phyloP scores from a whole-genome alignment of 1,140 invertebrate species.

The Heliconius nattereri region DNA sequence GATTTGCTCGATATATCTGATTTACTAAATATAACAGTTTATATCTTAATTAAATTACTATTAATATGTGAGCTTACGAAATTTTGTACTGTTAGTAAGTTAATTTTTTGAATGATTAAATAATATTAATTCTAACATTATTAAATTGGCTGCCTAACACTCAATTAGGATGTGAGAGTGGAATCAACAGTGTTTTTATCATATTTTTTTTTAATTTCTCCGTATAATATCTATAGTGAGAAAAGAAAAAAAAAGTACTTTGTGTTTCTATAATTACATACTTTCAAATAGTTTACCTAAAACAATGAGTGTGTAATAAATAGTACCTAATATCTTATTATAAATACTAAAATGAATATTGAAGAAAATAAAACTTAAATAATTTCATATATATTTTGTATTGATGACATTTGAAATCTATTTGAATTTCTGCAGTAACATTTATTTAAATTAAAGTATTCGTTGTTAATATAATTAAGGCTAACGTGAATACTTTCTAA shows the following conservation, averaged over 20 bases:
- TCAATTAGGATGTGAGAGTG: too few relatives aligned
- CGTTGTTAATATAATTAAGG: slow-evolving; percentile 8
- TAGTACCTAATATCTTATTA: too few relatives aligned
- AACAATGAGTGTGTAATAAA: too few relatives aligned
- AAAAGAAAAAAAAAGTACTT: too few relatives aligned
- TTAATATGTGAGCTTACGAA: neutral
- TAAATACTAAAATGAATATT: neutral
- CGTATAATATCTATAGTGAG: too few relatives aligned
- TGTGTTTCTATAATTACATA: neutral
- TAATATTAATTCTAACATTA: too few relatives aligned
- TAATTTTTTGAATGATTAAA: neutral
- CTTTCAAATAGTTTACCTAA: neutral
- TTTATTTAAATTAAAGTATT: slow-evolving; percentile 6
- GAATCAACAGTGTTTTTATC: too few relatives aligned
- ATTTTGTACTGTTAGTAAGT: neutral
- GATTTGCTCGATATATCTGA: neutral
- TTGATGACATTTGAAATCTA: neutral
- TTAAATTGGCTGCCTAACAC: too few relatives aligned
- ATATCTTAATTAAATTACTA: neutral
- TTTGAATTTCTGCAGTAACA: slow-evolving; percentile 3
- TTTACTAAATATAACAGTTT: slow-evolving; percentile 3
- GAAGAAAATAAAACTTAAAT: neutral
- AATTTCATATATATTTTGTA: neutral
- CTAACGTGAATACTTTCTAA: slow-evolving; percentile 23
- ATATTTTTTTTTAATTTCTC: too few relatives aligned